Percentiles rank a stretch among this genome's conserved stretches.
phyloP scores from a whole-genome alignment of 1,140 invertebrate genomes.

The Anastrepha obliqua region DNA sequence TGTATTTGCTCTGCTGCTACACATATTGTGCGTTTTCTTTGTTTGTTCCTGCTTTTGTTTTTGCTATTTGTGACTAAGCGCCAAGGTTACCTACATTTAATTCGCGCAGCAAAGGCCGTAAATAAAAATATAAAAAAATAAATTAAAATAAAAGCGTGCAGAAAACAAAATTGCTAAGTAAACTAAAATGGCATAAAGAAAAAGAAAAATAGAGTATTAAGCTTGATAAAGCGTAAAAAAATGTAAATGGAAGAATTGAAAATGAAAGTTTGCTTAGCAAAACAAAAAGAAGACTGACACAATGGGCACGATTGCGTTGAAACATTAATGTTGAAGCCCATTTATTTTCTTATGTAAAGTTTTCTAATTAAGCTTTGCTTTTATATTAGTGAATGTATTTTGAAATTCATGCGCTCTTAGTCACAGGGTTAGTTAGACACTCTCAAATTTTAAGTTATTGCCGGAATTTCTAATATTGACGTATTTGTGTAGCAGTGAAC shows the following conservation, averaged over 20 bases:
- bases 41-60: not conserved
- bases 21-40: too few relatives aligned
- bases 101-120: not conserved
- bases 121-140: not conserved
- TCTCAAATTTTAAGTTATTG: too few relatives aligned
- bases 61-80: not conserved
- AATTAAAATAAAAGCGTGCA: not conserved
- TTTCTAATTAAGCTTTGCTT: too few relatives aligned
- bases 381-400: too few relatives aligned
- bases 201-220: not conserved
- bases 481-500: not conserved
- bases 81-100: constrained; percentile 40
- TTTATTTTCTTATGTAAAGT: too few relatives aligned
- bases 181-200: not conserved
- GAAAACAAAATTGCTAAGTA: not conserved
- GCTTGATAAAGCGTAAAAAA: not conserved
- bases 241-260: not conserved
- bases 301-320: not conserved
- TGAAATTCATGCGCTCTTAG: too few relatives aligned
- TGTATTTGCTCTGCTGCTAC: too few relatives aligned
- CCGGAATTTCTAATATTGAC: not conserved
- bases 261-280: constrained; percentile 3
- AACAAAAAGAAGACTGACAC: not conserved
- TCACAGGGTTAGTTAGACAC: too few relatives aligned
- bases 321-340: not conserved